Evolutionary conservation across 2,113 vertebrate species (phyloP), one percentile per base, ranked within the genome.

Genomic region (Elephantulus edwardii): DNA sequence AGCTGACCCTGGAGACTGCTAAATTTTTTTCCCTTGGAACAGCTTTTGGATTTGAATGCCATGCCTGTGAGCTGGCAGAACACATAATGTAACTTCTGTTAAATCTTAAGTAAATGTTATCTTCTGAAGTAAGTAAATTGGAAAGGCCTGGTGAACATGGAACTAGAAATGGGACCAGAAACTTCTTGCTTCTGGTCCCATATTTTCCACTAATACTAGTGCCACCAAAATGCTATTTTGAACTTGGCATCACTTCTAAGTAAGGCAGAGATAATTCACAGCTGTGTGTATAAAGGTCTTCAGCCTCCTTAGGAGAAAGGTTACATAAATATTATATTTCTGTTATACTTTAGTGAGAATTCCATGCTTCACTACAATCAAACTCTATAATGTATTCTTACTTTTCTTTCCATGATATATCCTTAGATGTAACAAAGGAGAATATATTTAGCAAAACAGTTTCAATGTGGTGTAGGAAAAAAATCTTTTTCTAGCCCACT

Each of bases 321-420:
- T 64, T 79, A 90, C 88, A 81, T 58, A 89, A 89, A 75, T 30
- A 44, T 74, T 70, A 50, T 64, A 66, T 38, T 76, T 68, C 40
- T 35, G 40, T 75, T 48, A 71, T 58, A 83, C 26, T 71, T 88
- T 54, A 58, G 24, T 81, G 75, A 71, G 83, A 93, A 81, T 68
- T 17, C 50, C 22, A 74, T 35, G 5, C 58, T 88, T 71, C 62
- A 71, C 26, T 30, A 80, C 66, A 68, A 64, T 52, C 33, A 66
- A 85, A 71, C 30, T 60, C 7, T 26, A 9, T 56, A 54, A 71
- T 30, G 8, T 33, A 54, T 52, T 64, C 19, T 26, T 78, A 72
- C 40, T 75, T 92, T 74, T 56, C n/a, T 82, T 87, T 79, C 81
- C 46, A 38, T 90, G 10, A 14, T 40, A 74, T 35, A 38, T 52